phyloP scores from a whole-genome alignment of 92 coral and sea anemone species.

The Nematostella vectensis region DNA sequence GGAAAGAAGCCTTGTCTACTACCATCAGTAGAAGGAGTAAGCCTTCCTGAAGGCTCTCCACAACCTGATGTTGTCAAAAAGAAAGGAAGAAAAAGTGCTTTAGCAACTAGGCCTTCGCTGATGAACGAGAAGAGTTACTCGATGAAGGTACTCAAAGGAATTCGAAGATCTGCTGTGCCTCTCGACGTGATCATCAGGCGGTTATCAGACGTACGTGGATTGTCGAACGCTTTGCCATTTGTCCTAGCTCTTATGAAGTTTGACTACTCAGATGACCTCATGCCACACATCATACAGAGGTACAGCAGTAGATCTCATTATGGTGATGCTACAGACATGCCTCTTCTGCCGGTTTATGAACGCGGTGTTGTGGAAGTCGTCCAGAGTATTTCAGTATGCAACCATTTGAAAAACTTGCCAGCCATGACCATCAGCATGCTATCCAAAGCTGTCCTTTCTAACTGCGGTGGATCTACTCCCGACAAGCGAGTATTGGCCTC shows the following conservation, averaged over 20 bases:
- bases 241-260: conserved; percentile 43
- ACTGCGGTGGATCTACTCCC: neutral
- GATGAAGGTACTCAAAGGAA: conserved; percentile 21
- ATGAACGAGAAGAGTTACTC: conserved; percentile 36
- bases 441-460: neutral
- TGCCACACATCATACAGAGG: conserved; percentile 19
- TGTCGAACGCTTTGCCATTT: conserved; percentile 45
- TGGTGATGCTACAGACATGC: conserved; percentile 1
- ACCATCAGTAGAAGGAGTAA: no score
- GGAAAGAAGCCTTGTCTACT: no score
- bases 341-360: conserved; percentile 3
- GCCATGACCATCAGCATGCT: neutral
- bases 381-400: neutral
- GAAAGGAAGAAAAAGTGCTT: no score
- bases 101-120: conserved; percentile 26
- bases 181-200: conserved; percentile 21
- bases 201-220: conserved; percentile 21
- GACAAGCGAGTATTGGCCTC: conserved; percentile 33
- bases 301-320: conserved; percentile 22
- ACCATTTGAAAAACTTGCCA: neutral
- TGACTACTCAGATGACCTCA: conserved; percentile 27
- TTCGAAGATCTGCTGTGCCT: conserved; percentile 15
- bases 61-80: no score
- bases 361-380: conserved; percentile 10
- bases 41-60: no score